Evolutionary conservation across 2,888 invertebrate species (phyloP), one percentile per base, ranked within the genome.

Genomic region (Drosophila quinaria): DNA sequence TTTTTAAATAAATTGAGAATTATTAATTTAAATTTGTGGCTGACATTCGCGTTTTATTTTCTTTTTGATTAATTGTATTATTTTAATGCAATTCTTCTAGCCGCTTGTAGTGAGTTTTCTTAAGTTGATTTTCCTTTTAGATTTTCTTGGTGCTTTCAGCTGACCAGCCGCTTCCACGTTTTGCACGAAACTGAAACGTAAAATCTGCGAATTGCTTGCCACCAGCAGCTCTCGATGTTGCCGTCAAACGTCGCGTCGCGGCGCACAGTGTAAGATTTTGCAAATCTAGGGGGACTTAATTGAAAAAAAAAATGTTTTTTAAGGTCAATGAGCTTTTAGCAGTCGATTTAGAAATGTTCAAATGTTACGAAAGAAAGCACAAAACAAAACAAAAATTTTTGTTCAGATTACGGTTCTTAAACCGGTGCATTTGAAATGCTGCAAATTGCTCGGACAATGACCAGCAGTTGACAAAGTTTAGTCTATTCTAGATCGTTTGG

Each of bases 111-210:
- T 39, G 39, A 79, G 42, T 51, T 58, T 59, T 46, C 47, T 52
- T 39, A 4, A 41, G 29, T 49, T n/a, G 37, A 17, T 55, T 73
- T 58, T 70, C 25, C 47, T 63, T 37, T 22, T 54, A 37, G 22
- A 55, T 56, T 75, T 62, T 49, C 49, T 55, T 70, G 22, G 59
- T 51, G 42, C 52, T 64, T 60, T 68, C 19, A 22, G 63, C 70
- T 81, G 83, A 89, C 91, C 86, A 86, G 68, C 74, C 84, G 80
- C 80, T 81, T 82, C 79, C 81, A 89, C 90, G 90, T 81, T 87
- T 86, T 87, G 79, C 81, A 86, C 83, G 72, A 90, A 89, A 90
- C 91, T 90, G 84, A 91, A 91, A 81, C 71, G 78, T 72, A 87
- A 61, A 90, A 90, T 83, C 81, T 75, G 75, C 75, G 82, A 88